Percentiles rank a stretch among this genome's conserved stretches.
phyloP scores from a whole-genome alignment of 2,113 vertebrate species.

The Ondatra zibethicus region DNA sequence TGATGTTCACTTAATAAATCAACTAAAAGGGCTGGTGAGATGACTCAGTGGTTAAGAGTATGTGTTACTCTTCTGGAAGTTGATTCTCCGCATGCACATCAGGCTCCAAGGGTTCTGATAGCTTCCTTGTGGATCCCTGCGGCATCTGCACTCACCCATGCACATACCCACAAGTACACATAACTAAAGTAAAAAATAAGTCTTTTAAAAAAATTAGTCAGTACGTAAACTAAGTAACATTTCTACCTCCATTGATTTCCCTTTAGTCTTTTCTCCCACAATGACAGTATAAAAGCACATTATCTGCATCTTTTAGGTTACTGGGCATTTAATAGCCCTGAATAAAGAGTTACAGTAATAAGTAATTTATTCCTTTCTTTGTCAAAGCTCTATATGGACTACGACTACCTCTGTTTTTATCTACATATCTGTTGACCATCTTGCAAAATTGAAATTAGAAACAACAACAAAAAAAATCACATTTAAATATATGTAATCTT shows the following conservation, averaged over 20 bases:
- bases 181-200: neutral
- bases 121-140: neutral
- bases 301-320: conserved; percentile 30
- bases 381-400: neutral
- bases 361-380: conserved; percentile 61
- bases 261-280: conserved; percentile 36
- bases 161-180: neutral
- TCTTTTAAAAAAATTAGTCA: neutral
- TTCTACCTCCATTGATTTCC: conserved; percentile 36
- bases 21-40: neutral
- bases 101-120: neutral
- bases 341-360: conserved; percentile 40
- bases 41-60: no score
- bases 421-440: conserved; percentile 7
- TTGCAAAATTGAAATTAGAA: conserved; percentile 44
- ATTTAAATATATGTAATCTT: conserved; percentile 15
- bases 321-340: neutral
- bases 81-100: neutral
- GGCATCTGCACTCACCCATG: neutral
- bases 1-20: conserved; percentile 16
- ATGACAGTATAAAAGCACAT: conserved; percentile 29
- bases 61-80: neutral
- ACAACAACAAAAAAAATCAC: conserved; percentile 21
- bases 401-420: conserved; percentile 13
- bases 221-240: conserved; percentile 48